phyloP scores from a whole-genome alignment of 1,140 invertebrate species.

The Dendroctonus ponderosae region DNA sequence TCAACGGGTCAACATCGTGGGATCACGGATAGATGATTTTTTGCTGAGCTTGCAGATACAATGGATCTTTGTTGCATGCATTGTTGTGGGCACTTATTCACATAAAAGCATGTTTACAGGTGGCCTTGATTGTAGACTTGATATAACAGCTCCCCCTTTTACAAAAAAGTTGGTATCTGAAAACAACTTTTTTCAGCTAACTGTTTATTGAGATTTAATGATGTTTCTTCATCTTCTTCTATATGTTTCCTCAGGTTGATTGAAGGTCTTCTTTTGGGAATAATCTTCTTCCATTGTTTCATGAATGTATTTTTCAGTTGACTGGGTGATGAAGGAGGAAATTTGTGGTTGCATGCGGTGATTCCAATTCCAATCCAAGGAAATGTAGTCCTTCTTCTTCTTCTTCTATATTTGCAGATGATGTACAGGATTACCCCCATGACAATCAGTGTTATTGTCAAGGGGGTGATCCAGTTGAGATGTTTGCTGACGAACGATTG shows the following conservation, averaged over 20 bases:
- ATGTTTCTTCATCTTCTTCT: neutral
- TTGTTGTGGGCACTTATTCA: too few relatives aligned
- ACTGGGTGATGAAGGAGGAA: too few relatives aligned
- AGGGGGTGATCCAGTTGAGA: neutral
- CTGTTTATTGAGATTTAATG: constrained; percentile 3
- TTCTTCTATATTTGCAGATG: neutral
- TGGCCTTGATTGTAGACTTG: too few relatives aligned
- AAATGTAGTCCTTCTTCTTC: neutral
- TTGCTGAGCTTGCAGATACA: too few relatives aligned
- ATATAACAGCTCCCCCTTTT: constrained; percentile 7
- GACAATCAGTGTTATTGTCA: neutral
- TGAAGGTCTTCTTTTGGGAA: neutral
- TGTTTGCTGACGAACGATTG: constrained; percentile 6
- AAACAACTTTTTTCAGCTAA: neutral
- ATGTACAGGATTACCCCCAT: neutral
- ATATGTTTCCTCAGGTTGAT: neutral
- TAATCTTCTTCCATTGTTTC: neutral
- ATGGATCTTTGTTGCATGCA: too few relatives aligned
- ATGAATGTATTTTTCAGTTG: neutral
- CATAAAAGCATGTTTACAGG: too few relatives aligned
- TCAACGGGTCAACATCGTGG: too few relatives aligned
- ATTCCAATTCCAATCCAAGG: neutral
- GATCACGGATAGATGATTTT: too few relatives aligned
- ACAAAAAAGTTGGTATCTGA: neutral
- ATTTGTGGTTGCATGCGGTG: neutral